Percentiles rank a stretch among this genome's conserved stretches.
phyloP scores from a whole-genome alignment of 2,888 invertebrate genomes.

The Philopedon plagiatum region DNA sequence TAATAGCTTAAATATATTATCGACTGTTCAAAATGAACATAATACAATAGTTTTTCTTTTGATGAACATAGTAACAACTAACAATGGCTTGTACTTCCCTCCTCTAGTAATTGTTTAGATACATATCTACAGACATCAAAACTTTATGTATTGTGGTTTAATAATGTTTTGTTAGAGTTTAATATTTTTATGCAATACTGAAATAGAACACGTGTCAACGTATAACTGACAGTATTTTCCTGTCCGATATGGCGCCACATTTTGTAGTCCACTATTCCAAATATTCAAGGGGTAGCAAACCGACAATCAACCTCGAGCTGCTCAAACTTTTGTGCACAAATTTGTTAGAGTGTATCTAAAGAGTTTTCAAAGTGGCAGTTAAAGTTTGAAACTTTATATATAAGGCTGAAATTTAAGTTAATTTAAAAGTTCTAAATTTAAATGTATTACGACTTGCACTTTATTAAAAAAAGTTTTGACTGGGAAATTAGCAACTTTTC shows the following conservation, averaged over 20 bases:
- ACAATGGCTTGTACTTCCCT: too few relatives aligned
- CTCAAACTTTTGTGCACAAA: conserved; percentile 23
- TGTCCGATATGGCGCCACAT: background rate
- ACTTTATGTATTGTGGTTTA: too few relatives aligned
- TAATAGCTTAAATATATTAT: too few relatives aligned
- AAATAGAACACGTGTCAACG: too few relatives aligned
- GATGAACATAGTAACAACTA: too few relatives aligned
- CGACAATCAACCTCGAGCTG: conserved; percentile 5
- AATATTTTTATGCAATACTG: too few relatives aligned
- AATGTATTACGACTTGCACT: conserved; percentile 25
- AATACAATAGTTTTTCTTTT: too few relatives aligned
- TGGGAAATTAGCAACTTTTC: background rate
- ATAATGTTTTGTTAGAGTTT: too few relatives aligned
- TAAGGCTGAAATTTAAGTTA: conserved; percentile 18
- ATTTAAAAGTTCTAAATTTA: conserved; percentile 27
- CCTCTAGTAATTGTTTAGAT: too few relatives aligned
- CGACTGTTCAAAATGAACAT: too few relatives aligned
- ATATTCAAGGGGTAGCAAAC: conserved; percentile 4
- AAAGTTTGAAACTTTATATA: conserved; percentile 15
- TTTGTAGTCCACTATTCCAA: background rate
- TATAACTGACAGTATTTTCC: too few relatives aligned
- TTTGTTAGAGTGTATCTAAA: conserved; percentile 19
- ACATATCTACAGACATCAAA: too few relatives aligned
- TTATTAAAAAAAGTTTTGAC: conserved; percentile 18
- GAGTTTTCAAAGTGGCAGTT: conserved; percentile 20